phyloP scores from a whole-genome alignment of 1,140 invertebrate species.

The Macrotrachela quadricornifera region DNA sequence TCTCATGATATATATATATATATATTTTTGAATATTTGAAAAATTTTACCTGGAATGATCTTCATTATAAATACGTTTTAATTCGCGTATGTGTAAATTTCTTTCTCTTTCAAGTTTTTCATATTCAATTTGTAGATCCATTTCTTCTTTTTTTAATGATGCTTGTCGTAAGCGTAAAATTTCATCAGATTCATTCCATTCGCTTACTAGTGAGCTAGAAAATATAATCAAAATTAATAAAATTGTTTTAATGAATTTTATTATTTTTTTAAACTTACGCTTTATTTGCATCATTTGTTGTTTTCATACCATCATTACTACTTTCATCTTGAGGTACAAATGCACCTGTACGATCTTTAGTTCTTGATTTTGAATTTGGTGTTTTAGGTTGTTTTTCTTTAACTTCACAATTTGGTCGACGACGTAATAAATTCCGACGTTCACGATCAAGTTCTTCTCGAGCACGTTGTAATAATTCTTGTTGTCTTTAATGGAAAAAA shows the following conservation, averaged over 20 bases:
- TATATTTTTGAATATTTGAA: no score
- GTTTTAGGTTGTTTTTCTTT: no score
- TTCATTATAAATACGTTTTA: slow-evolving; percentile 97
- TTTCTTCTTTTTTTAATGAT: slow-evolving; percentile 90
- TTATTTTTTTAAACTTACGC: no score
- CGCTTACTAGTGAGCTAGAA: background rate
- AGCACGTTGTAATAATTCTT: slow-evolving; percentile 81
- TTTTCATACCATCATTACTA: no score
- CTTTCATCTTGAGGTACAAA: no score
- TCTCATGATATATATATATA: no score
- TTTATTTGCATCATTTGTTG: no score
- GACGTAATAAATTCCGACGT: slow-evolving; percentile 68
- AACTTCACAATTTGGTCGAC: slow-evolving; percentile 18
- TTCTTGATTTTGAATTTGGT: no score
- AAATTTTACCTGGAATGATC: slow-evolving; percentile 50
- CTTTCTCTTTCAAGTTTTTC: slow-evolving; percentile 92
- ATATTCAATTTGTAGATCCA: slow-evolving; percentile 87
- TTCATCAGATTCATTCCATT: slow-evolving; percentile 39
- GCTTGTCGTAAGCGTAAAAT: slow-evolving; percentile 64
- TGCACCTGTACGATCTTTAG: no score
- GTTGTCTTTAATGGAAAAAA: slow-evolving; percentile 37
- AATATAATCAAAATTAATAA: no score
- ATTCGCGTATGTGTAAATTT: slow-evolving; percentile 91
- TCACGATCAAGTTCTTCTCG: slow-evolving; percentile 90
- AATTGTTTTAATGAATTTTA: no score